Evolutionary conservation across 2,113 vertebrate genomes (phyloP), one percentile per base, ranked within the genome.

Genomic region (Gadus chalcogrammus): DNA sequence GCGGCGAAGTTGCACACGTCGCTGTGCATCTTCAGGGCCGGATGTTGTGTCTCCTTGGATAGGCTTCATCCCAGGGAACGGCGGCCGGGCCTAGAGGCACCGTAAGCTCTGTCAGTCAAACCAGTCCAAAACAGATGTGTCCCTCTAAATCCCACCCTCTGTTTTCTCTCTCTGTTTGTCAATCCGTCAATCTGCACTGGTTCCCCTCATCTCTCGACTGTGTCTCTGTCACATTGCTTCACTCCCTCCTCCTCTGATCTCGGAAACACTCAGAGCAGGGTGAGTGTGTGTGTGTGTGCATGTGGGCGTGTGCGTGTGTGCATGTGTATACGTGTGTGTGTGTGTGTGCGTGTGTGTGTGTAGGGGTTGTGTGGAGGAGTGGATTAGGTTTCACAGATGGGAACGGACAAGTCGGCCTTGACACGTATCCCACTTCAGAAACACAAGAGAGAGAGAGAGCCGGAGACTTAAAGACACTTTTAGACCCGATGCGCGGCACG

Each of bases 41-140:
- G 31, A 31, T n/a, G 31, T 3, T 3, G 31, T 31, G 31, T 31
- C 5, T 31, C 31, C 31, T 31, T 31, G 31, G 31, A 31, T 31
- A 31, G 31, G 31, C 22, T 31, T 5, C 31, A 31, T 31, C 31
- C 31, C 31, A 31, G 5, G 55, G 62, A 17, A 42, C 35, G 35
- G n/a, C 87, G 82, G 82, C 67, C 6, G 66, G 74, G 84, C 83
- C 84, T 52, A 74, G 73, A 82, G 85, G 83, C 85, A 77, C 79
- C 69, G 42, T 38, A 60, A 70, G 70, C 84, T 83, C 80, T 84
- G 83, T 82, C 82, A 64, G 78, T 81, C 73, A 83, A 79, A 88
- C 81, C 84, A 71, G 67, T 71, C 74, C 16, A 82, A 31, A 31
- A 31, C 31, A 31, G 31, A 31, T 31, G 31, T 6, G 31, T 31